Conservation (phyloP, 2,888 invertebrate genomes). For the Pterostichus niger region DNA sequence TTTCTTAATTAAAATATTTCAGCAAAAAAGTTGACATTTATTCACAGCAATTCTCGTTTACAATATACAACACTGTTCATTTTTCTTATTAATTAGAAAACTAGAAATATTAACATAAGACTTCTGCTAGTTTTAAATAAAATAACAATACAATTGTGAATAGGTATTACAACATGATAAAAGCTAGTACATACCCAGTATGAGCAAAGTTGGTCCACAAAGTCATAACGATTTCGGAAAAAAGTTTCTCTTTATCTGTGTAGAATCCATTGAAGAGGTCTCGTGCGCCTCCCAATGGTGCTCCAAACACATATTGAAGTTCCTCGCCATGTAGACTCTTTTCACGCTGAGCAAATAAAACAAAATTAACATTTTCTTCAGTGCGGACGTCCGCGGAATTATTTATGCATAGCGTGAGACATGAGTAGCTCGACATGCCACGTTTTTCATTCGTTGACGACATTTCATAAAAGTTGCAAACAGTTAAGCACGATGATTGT, state of each 20-base stretch:
- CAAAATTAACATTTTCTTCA: constrained; percentile 44
- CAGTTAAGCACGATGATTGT: constrained; percentile 24
- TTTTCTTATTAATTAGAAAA: no score
- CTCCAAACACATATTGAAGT: constrained; percentile 91
- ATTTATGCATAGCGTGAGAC: constrained; percentile 32
- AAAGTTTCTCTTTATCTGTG: constrained; percentile 86
- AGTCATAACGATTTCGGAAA: constrained; percentile 93
- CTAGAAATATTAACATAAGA: no score
- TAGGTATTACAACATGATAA: background rate
- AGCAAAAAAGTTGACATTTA: no score
- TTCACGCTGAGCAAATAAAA: constrained; percentile 79
- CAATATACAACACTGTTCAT: no score
- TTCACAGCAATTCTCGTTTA: no score
- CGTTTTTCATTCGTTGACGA: background rate
- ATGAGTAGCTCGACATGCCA: constrained; percentile 34
- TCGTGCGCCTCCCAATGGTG: constrained; percentile 83
- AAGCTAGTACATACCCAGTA: constrained; percentile 85
- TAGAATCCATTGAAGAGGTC: constrained; percentile 86
- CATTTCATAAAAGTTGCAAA: background rate
- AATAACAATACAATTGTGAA: no score
- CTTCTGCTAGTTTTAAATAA: no score
- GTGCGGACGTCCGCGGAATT: constrained; percentile 12
- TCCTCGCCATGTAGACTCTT: constrained; percentile 92
- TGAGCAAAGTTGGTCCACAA: constrained; percentile 95
- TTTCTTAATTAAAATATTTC: no score